A percentile compares a stretch with the other conserved stretches of the same genome.
phyloP scores from a whole-genome alignment of 1,140 invertebrate genomes.

The Drosophila subpulchrella region DNA sequence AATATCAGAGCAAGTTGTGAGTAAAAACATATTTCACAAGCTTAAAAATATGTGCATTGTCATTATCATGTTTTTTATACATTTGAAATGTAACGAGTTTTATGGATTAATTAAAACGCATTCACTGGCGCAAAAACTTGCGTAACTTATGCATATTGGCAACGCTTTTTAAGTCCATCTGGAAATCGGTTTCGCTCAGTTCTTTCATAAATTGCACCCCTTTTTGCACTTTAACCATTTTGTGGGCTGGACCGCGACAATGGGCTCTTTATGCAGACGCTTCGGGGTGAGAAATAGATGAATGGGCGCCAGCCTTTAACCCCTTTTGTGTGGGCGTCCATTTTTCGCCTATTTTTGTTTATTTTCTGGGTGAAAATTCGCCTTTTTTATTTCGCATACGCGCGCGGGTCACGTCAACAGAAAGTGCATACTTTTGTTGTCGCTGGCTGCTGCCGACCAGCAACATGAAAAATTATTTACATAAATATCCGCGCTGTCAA shows the following conservation, averaged over 20 bases:
- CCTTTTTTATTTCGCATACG: constrained; percentile 26
- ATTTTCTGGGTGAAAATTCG: constrained; percentile 36
- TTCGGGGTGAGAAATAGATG: constrained; percentile 51
- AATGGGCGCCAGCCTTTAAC: constrained; percentile 49
- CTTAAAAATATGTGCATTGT: background rate
- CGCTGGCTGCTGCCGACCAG: constrained; percentile 42
- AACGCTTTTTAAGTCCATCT: constrained; percentile 16
- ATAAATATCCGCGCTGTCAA: constrained; percentile 81
- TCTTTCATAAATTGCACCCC: constrained; percentile 23
- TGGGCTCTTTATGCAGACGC: constrained; percentile 25
- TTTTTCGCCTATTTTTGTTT: constrained; percentile 49
- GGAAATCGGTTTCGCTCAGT: constrained; percentile 21
- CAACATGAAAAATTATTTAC: constrained; percentile 82
- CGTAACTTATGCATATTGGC: constrained; percentile 6
- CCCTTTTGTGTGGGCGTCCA: constrained; percentile 18
- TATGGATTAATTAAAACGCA: constrained; percentile 25
- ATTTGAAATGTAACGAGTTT: constrained; percentile 10
- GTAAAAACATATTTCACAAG: background rate
- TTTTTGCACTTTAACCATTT: constrained; percentile 47
- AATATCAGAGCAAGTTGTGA: no score
- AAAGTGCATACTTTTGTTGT: constrained; percentile 72
- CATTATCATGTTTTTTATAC: background rate
- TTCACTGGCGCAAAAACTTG: constrained; percentile 7
- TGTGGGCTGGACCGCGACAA: constrained; percentile 43
- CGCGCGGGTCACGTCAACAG: constrained; percentile 66